These are phyloP conservation scores for Sebastes taczanowskii DNA, from an alignment of 2,797 vertebrate species.

Conservation along the genomic window DNA sequence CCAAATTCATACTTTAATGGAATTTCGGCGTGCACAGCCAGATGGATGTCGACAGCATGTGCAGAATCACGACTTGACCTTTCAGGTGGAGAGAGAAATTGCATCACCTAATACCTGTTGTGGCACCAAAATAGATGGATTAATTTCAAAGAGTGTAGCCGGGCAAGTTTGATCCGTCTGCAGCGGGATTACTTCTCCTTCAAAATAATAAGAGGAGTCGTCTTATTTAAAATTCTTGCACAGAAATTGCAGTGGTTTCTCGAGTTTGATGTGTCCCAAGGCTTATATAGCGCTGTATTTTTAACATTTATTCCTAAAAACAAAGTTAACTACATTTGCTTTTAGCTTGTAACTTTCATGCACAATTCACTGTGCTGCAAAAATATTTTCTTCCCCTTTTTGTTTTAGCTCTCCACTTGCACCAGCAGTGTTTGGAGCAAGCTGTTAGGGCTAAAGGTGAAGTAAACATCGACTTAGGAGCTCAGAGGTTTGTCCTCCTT, in stretches of 20 bases:
- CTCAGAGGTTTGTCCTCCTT: constrained; percentile 2
- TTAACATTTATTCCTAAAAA: neutral
- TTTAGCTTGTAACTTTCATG: neutral
- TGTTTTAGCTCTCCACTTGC: neutral
- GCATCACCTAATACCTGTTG: constrained; percentile 61
- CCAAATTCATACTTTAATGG: constrained; percentile 61
- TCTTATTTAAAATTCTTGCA: neutral
- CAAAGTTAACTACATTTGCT: neutral
- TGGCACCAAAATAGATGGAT: constrained; percentile 58
- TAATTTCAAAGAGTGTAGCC: constrained; percentile 49
- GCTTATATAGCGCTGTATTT: neutral
- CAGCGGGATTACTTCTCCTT: constrained; percentile 4
- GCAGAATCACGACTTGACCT: constrained; percentile 65
- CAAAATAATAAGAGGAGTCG: constrained; percentile 8
- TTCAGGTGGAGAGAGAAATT: constrained; percentile 58
- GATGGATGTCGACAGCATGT: constrained; percentile 57
- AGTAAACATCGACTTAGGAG: constrained; percentile 13
- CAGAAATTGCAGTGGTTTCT: neutral
- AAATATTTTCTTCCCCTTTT: neutral
- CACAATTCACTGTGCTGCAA: neutral
- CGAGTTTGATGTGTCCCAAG: neutral
- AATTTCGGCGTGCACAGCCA: constrained; percentile 40
- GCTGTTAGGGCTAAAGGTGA: constrained; percentile 22
- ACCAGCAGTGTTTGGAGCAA: neutral
- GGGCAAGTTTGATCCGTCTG: constrained; percentile 31